phyloP scores from a whole-genome alignment of 2,888 invertebrate genomes.

The Eugnorisma glareosa region DNA sequence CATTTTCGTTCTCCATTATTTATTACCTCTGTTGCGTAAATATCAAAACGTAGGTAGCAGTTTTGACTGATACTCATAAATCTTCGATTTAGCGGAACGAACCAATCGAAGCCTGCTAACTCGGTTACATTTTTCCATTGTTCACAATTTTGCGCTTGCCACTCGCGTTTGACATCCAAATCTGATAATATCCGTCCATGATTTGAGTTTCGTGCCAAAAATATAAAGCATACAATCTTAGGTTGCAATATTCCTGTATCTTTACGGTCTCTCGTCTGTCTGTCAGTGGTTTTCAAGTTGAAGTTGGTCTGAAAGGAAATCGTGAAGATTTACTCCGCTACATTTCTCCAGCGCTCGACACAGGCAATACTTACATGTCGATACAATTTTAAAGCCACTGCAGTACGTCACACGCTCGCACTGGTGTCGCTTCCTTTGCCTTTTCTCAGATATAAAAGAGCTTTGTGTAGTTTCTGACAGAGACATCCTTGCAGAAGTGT shows the following conservation, averaged over 20 bases:
- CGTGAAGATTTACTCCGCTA: slow-evolving; percentile 41
- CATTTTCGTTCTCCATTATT: slow-evolving; percentile 62
- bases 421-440: neutral
- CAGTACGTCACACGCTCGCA: slow-evolving; percentile 12
- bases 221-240: slow-evolving; percentile 49
- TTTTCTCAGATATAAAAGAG: slow-evolving; percentile 15
- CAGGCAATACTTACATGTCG: slow-evolving; percentile 28
- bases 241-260: slow-evolving; percentile 49
- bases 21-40: slow-evolving; percentile 64
- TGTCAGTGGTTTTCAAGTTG: slow-evolving; percentile 40
- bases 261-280: slow-evolving; percentile 20
- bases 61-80: slow-evolving; percentile 65
- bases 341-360: slow-evolving; percentile 50
- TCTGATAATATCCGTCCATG: slow-evolving; percentile 65
- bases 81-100: slow-evolving; percentile 64
- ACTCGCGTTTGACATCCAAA: slow-evolving; percentile 60
- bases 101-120: slow-evolving; percentile 62
- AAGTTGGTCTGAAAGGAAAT: slow-evolving; percentile 46
- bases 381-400: slow-evolving; percentile 43
- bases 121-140: slow-evolving; percentile 66
- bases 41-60: slow-evolving; percentile 61
- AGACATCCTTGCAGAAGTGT: neutral
- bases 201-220: slow-evolving; percentile 63
- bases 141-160: slow-evolving; percentile 64
- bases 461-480: neutral